These are phyloP conservation scores for Pterobdella sp. DNA, from an alignment of 2,888 invertebrate species.

Conservation along the genomic window DNA sequence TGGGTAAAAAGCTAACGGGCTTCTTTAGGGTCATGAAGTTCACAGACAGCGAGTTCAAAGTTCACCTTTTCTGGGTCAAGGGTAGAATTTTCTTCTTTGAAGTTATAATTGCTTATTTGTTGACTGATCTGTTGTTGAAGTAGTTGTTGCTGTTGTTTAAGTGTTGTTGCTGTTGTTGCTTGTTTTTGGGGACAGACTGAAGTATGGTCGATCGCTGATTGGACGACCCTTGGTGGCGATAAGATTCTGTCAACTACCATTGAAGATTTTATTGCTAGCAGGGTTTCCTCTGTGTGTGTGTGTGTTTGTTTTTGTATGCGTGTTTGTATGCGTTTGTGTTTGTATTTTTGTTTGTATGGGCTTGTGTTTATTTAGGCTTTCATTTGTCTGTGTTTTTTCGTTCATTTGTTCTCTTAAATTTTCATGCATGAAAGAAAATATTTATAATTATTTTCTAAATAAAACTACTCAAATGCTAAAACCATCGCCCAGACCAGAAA, in stretches of 20 bases:
- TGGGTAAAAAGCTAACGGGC: slow-evolving; percentile 14
- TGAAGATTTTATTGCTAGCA: slow-evolving; percentile 26
- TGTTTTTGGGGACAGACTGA: background rate
- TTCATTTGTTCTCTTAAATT: background rate
- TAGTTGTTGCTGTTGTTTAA: slow-evolving; percentile 14
- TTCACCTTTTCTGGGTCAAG: background rate
- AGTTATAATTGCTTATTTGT: no score
- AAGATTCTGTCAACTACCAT: slow-evolving; percentile 27
- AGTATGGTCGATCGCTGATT: background rate
- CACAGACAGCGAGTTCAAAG: slow-evolving; percentile 19
- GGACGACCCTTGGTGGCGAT: slow-evolving; percentile 5
- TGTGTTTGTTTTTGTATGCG: slow-evolving; percentile 3
- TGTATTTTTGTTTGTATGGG: background rate
- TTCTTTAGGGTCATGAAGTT: slow-evolving; percentile 25
- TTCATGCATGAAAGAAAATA: background rate
- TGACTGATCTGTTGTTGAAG: background rate
- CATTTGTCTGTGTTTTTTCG: background rate
- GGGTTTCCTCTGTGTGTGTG: slow-evolving; percentile 20
- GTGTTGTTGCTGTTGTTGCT: background rate
- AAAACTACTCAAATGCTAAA: background rate
- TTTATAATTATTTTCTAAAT: background rate
- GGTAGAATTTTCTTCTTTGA: no score
- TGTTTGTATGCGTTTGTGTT: background rate
- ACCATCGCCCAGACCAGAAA: background rate
- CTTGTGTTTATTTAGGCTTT: background rate